Evolutionary conservation across 1,140 invertebrate genomes (phyloP).

Genomic region (Plectus sambesii): DNA sequence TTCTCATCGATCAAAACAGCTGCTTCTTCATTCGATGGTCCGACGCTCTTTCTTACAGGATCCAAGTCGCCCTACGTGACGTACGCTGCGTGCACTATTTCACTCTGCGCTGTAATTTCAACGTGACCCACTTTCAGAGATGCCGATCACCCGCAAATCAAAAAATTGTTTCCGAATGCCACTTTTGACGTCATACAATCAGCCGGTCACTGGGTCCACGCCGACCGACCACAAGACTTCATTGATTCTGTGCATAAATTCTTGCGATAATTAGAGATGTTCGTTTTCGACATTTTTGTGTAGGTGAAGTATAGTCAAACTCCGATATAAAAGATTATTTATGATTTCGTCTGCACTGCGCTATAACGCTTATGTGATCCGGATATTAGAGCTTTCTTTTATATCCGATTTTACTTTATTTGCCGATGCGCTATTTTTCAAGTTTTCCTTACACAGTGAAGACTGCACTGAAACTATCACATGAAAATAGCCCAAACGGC

Average conservation of each 20-base stretch:
- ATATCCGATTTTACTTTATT: no score
- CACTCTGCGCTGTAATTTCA: slow-evolving; percentile 24
- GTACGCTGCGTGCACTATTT: slow-evolving; percentile 49
- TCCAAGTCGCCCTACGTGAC: slow-evolving; percentile 63
- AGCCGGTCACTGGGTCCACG: slow-evolving; percentile 82
- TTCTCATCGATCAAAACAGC: slow-evolving; percentile 31
- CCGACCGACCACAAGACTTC: slow-evolving; percentile 73
- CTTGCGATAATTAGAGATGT: no score
- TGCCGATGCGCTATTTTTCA: no score
- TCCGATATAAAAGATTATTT: no score
- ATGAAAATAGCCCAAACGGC: no score
- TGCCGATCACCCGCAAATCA: slow-evolving; percentile 59
- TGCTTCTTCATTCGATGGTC: slow-evolving; percentile 53
- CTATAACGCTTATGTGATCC: no score
- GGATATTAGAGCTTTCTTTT: no score
- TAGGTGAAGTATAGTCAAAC: no score
- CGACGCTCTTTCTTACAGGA: slow-evolving; percentile 70
- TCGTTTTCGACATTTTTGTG: no score
- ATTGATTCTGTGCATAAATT: slow-evolving; percentile 51
- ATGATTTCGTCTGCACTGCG: no score
- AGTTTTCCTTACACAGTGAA: no score
- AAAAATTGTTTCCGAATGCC: slow-evolving; percentile 63
- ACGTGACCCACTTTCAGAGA: slow-evolving; percentile 50
- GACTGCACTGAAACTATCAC: no score
- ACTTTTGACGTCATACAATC: slow-evolving; percentile 61